Evolutionary conservation across 1,140 invertebrate species (phyloP), one percentile per base, ranked within the genome.

Genomic region (Micrasema longulum): DNA sequence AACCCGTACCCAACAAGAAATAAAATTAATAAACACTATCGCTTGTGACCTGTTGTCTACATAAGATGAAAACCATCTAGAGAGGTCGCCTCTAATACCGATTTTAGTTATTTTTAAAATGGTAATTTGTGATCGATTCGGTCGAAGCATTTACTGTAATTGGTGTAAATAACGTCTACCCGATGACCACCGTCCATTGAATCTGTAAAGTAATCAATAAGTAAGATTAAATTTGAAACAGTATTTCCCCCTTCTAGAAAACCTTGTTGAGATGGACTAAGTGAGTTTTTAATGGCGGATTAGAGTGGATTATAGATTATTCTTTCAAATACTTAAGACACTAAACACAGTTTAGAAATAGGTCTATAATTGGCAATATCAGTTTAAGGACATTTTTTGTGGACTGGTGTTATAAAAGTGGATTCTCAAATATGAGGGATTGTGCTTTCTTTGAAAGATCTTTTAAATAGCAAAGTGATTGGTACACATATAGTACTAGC

Each of bases 111-210:
- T 3, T 12, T 7, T 52, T 73, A 23, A 10, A 78, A 41, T 9
- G 77, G 18, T 26, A 31, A 31, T 31, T 60, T 20, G 64, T 79
- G 77, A 48, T 76, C 63, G 43, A 79, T 72, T 7, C 71, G 60
- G 65, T 79, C 76, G 22, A 76, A 79, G 6, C 71, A 72, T 45
- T 79, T 80, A 14, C 70, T 71, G 50, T 78, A 79, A 62, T 80
- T 79, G 2, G 74, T 78, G 38, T 78, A 78, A 16, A 78, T 69
- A 1, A 76, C 72, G 62, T 78, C 77, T 12, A 79, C 77, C 57
- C 78, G 77, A 10, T 31, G 36, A 23, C 31, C 22, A 9, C 38
- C 35, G 0, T 76, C 73, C 73, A 76, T 77, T 11, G 26, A 31
- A 31, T 31, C 26, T 4, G 26, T 31, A 31, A 31, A 7, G 7